Evolutionary conservation across 2,888 invertebrate species (phyloP).

Genomic region (Platycheirus rosarum): DNA sequence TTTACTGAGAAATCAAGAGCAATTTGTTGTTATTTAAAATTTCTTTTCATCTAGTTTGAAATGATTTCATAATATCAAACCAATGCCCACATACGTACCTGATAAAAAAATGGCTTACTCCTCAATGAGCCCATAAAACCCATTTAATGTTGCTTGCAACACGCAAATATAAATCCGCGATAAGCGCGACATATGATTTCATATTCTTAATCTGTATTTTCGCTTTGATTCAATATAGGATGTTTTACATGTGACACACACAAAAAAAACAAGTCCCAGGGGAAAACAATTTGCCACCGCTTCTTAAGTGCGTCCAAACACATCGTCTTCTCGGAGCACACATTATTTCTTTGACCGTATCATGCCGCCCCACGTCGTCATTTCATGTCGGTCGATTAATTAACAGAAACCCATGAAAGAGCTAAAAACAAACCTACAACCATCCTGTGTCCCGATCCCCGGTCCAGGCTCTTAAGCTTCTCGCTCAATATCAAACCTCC

Average conservation of each 20-base stretch:
- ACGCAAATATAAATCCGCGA: conserved; percentile 64
- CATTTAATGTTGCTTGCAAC: conserved; percentile 40
- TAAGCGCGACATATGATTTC: conserved; percentile 64
- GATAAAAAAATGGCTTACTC: conserved; percentile 13
- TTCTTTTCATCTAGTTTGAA: too few relatives aligned
- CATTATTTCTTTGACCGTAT: conserved; percentile 67
- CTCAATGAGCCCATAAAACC: conserved; percentile 29
- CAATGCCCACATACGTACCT: neutral
- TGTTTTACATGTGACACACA: conserved; percentile 68
- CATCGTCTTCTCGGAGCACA: conserved; percentile 44
- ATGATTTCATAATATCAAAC: conserved; percentile 1
- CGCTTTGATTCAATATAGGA: conserved; percentile 49
- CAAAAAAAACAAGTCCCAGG: conserved; percentile 27
- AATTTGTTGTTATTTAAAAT: too few relatives aligned
- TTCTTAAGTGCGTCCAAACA: conserved; percentile 66
- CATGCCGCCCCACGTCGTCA: conserved; percentile 73
- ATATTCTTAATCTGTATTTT: conserved; percentile 56
- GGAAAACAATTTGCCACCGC: conserved; percentile 71
- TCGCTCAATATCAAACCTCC: conserved; percentile 6
- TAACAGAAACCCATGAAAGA: conserved; percentile 73
- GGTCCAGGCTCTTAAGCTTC: conserved; percentile 11
- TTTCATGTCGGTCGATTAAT: conserved; percentile 74
- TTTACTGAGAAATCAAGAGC: too few relatives aligned
- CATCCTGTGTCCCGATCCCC: conserved; percentile 5
- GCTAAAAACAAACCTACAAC: conserved; percentile 61